These are phyloP conservation scores for Chrysoperla carnea DNA, from an alignment of 1,140 invertebrate species.

Conservation along the genomic window DNA sequence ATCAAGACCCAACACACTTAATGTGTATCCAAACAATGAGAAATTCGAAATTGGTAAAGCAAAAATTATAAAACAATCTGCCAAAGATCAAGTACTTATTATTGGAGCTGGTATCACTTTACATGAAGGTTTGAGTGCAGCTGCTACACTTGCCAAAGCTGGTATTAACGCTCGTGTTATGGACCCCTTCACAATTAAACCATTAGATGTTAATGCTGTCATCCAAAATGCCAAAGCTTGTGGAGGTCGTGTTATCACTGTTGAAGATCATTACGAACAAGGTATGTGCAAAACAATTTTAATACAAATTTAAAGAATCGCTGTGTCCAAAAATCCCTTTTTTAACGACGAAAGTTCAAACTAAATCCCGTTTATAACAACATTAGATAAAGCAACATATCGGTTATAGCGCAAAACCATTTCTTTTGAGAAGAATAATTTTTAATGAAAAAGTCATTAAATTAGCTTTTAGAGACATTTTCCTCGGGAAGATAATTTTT, in stretches of 20 bases:
- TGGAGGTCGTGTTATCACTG: slow-evolving; percentile 72
- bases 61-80: slow-evolving; percentile 56
- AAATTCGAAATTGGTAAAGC: slow-evolving; percentile 63
- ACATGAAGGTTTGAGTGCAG: slow-evolving; percentile 76
- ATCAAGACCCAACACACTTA: slow-evolving; percentile 73
- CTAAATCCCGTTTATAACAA: no score
- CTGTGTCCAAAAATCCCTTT: no score
- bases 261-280: slow-evolving; percentile 95
- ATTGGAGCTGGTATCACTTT: slow-evolving; percentile 89
- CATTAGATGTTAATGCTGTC: slow-evolving; percentile 68
- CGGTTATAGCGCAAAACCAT: no score
- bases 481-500: no score
- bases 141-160: slow-evolving; percentile 48
- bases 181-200: slow-evolving; percentile 94
- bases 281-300: slow-evolving; percentile 38
- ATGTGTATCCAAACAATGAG: slow-evolving; percentile 81
- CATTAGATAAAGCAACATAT: no score
- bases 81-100: slow-evolving; percentile 64
- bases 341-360: no score
- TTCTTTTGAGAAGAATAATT: no score
- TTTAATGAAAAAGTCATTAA: no score
- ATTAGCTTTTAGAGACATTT: no score
- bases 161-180: slow-evolving; percentile 64
- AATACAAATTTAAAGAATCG: no score
- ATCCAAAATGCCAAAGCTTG: slow-evolving; percentile 59